Base-by-base conservation (phyloP, 2,888 invertebrate genomes). In the Nezara viridula region DNA sequence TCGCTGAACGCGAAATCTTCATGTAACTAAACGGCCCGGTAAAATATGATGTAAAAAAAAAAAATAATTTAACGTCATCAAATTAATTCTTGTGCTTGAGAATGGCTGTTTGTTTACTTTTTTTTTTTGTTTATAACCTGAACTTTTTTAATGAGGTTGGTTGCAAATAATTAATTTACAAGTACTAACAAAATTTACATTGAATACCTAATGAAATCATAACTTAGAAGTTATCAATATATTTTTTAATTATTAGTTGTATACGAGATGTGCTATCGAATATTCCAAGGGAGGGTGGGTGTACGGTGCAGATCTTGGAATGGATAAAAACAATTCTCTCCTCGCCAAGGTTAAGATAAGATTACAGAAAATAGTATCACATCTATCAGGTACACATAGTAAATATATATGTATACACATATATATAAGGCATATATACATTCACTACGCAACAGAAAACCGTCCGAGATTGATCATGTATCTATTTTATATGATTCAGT, bases 11-110 rank as follows among this genome's bases (percentile, higher is more conserved):
- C 44, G 44, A 81, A 81, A 81, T 81, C 44, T 37, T 73, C 66
- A 81, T 81, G n/a, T 81, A n/a, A 81, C 40, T 81, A 2, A 81
- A 81, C 81, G 44, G 4, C 44, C 81, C 44, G 14, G 44, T 81
- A 12, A 47, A 81, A 47, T 24, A 44, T 81, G 14, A 14, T n/a
- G 47, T 9, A 9, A 3, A 81, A 81, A 44, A 81, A 16, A 73
- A 60, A 60, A 16, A 32, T 60, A 32, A 60, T 60, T 60, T 60
- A 60, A 32, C 27, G 27, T 60, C 27, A 32, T 60, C 60, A 60
- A 60, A 60, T 27, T 32, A 32, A 21, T 32, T 27, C 16, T 60
- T 27, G 16, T 32, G 60, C 12, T 19, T 14, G 50, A n/a, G 55
- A n/a, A n/a, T 55, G n/a, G n/a, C n/a, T 55, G 55, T 55, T n/a